Base-by-base conservation (phyloP, 2,113 vertebrate species). In the Suricata suricatta region DNA sequence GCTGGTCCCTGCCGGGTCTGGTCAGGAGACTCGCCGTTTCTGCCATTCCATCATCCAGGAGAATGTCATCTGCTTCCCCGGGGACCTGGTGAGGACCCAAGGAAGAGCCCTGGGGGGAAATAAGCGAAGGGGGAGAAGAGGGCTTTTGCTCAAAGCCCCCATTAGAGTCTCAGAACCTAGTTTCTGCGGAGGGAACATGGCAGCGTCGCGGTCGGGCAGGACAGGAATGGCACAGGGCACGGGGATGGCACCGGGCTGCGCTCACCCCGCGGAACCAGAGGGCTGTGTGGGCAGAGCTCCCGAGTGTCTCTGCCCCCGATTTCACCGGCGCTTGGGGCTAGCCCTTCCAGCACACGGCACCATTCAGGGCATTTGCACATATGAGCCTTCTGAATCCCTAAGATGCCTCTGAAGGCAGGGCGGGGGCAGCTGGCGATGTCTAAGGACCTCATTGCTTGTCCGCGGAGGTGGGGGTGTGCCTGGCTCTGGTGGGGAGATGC, bases 261-360 rank as follows among this genome's bases (percentile, higher is more conserved):
- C 66, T 33, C 1, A 0, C 27, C 16, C 63, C 38, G 8, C 1
- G 2, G 66, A 21, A 21, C 38, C 68, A 19, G 17, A 41, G 38
- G 7, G 27, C 8, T 3, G 2, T 10, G 2, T 0, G 0, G 82
- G 41, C 14, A 9, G 31, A 5, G 77, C 11, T n/a, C 29, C 21
- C 0, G 1, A 11, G 44, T 11, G 50, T 12, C 0, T 16, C 12
- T 0, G 0, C 33, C 9, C 19, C 8, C 2, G 11, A 25, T 14
- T 19, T n/a, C 1, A 0, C 74, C 17, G 23, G 11, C 6, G 3
- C 41, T 4, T 15, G 14, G 33, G 41, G 23, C 9, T 3, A 44
- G 3, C 17, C 2, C 31, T 27, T 88, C 21, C n/a, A 38, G 1
- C 3, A 4, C 27, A 8, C 29, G 85, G 41, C 31, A 0, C 29